Conservation (phyloP, 30 jellyfish, hydroid and myxozoan species). For the Aurelia sp. region DNA sequence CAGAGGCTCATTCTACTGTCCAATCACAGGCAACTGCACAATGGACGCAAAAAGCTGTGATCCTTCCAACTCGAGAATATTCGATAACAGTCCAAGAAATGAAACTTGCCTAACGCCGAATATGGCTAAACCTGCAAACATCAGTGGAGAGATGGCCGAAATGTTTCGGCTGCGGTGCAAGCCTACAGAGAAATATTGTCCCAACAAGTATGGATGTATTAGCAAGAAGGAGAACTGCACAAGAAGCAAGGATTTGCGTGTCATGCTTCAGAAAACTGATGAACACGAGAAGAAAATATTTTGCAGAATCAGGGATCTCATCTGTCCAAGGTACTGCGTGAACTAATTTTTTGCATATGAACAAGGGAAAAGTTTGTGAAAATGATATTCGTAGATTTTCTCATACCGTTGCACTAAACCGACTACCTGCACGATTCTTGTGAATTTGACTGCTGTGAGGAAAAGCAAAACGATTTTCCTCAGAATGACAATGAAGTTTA, state of each 20-base stretch:
- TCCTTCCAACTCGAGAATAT: conserved; percentile 12
- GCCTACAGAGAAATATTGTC: conserved; percentile 38
- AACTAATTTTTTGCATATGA: too few relatives aligned
- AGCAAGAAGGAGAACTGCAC: conserved; percentile 22
- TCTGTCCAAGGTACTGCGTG: conserved; percentile 53
- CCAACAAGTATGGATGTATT: conserved; percentile 27
- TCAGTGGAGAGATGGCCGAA: conserved; percentile 14
- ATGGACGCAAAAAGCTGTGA: conserved; percentile 18
- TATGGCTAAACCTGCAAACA: conserved; percentile 1
- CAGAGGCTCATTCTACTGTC: conserved; percentile 18
- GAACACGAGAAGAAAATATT: conserved; percentile 26
- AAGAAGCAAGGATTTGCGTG: background rate
- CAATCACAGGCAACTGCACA: conserved; percentile 26
- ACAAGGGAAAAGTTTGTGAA: too few relatives aligned
- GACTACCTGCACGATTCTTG: too few relatives aligned
- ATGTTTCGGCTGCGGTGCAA: conserved; percentile 42
- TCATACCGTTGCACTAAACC: too few relatives aligned
- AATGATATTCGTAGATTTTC: too few relatives aligned
- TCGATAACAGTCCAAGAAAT: conserved; percentile 1
- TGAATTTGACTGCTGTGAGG: too few relatives aligned
- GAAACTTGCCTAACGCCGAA: conserved; percentile 12
- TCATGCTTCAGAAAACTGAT: background rate
- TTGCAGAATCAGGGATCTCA: conserved; percentile 47
- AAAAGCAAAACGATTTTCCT: too few relatives aligned
- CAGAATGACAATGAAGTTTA: too few relatives aligned